phyloP scores from a whole-genome alignment of 2,888 invertebrate species.

The Drosophila yooni region DNA sequence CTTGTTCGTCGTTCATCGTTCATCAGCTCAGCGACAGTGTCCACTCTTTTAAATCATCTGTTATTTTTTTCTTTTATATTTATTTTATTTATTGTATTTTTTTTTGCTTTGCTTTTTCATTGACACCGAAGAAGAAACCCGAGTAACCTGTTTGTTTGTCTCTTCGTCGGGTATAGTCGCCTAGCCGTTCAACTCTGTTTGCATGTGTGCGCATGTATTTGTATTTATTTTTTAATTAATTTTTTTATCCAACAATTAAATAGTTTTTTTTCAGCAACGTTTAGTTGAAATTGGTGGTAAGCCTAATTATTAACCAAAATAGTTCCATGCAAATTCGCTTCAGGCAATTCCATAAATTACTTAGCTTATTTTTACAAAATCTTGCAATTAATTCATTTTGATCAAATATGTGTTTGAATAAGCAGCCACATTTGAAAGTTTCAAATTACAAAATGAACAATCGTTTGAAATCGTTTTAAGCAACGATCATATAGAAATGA shows the following conservation, averaged over 20 bases:
- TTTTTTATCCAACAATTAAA: constrained; percentile 49
- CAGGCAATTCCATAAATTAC: constrained; percentile 1
- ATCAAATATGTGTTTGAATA: background rate
- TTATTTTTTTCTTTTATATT: constrained; percentile 31
- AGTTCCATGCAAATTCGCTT: constrained; percentile 27
- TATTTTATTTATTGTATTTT: constrained; percentile 29
- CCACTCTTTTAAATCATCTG: constrained; percentile 53
- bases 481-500: background rate
- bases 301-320: constrained; percentile 5
- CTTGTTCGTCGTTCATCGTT: constrained; percentile 24
- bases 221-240: constrained; percentile 38
- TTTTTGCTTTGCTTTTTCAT: constrained; percentile 64
- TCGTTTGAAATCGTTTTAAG: background rate
- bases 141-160: constrained; percentile 76
- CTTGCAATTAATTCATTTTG: background rate
- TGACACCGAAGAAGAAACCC: constrained; percentile 79
- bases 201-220: constrained; percentile 10
- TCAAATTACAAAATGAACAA: background rate
- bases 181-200: constrained; percentile 42
- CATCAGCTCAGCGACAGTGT: constrained; percentile 35
- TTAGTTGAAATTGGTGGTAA: constrained; percentile 11
- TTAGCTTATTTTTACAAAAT: constrained; percentile 2
- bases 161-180: constrained; percentile 40
- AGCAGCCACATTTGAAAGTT: background rate
- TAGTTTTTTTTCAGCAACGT: constrained; percentile 36